Evolutionary conservation across 2,888 invertebrate species (phyloP).

Genomic region (Bombylius discolor): DNA sequence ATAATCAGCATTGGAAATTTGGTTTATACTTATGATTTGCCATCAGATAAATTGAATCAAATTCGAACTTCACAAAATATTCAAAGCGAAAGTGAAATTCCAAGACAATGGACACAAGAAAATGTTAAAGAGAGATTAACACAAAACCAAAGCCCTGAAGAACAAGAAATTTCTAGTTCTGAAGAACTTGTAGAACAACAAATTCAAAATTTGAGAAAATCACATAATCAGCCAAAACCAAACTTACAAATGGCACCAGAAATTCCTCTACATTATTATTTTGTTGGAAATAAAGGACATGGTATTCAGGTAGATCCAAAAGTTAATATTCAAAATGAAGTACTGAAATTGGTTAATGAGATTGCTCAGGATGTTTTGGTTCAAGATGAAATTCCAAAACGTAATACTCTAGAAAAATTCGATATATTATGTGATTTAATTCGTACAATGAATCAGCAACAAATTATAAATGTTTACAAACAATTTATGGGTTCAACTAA

Average conservation of each 20-base stretch:
- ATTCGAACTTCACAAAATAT: constrained; percentile 3
- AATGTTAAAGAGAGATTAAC: neutral
- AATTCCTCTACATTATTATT: constrained; percentile 37
- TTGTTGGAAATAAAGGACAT: constrained; percentile 38
- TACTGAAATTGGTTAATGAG: constrained; percentile 38
- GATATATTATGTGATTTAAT: constrained; percentile 44
- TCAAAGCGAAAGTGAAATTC: neutral
- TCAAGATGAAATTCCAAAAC: constrained; percentile 43
- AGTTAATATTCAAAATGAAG: constrained; percentile 23
- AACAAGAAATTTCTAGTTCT: neutral
- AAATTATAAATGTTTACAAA: constrained; percentile 42
- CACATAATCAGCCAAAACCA: constrained; percentile 24
- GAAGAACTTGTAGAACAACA: neutral
- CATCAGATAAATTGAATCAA: constrained; percentile 25
- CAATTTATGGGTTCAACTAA: constrained; percentile 28
- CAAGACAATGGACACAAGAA: neutral
- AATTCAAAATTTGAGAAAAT: neutral
- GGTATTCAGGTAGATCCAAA: constrained; percentile 28
- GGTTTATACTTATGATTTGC: constrained; percentile 40
- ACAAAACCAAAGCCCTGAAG: constrained; percentile 4
- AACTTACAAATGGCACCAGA: constrained; percentile 33
- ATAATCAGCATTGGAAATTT: constrained; percentile 40
- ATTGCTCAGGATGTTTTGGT: constrained; percentile 47
- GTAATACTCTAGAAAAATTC: constrained; percentile 50
- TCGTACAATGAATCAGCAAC: constrained; percentile 47